These are phyloP conservation scores for Rhopilema esculentum DNA, from an alignment of 30 jellyfish, hydroid and myxozoan genomes.

Conservation along the genomic window DNA sequence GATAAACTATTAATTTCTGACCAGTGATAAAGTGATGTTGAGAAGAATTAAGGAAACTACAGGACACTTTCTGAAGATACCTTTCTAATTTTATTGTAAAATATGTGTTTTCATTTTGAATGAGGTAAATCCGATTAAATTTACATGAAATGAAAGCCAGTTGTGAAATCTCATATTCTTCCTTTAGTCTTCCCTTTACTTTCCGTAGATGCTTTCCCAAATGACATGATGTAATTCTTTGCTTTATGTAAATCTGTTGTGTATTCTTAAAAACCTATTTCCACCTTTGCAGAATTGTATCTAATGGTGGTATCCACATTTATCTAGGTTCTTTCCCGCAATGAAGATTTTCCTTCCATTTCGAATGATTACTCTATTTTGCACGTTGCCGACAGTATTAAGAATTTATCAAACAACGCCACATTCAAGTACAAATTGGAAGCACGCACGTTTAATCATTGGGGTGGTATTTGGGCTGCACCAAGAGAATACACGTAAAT, in stretches of 20 bases:
- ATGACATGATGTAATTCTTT: not conserved
- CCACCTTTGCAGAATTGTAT: no score
- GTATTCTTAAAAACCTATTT: no score
- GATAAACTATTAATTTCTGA: no score
- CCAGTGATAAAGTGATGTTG: no score
- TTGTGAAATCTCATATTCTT: no score
- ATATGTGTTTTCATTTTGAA: not conserved
- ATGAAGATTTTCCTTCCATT: constrained; percentile 72
- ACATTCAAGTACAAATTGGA: constrained; percentile 81
- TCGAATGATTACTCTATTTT: constrained; percentile 80
- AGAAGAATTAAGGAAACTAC: no score
- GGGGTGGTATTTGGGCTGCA: constrained; percentile 96
- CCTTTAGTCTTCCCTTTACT: no score
- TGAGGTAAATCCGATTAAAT: no score
- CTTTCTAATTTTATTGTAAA: not conserved
- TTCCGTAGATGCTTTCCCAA: no score
- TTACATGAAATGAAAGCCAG: no score
- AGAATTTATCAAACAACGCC: constrained; percentile 52
- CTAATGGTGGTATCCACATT: not conserved
- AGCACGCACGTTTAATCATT: constrained; percentile 58
- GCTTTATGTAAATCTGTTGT: not conserved
- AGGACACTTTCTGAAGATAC: no score
- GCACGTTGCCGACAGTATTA: constrained; percentile 76
- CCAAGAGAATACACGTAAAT: constrained; percentile 82
- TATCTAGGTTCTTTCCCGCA: constrained; percentile 72